Base-by-base conservation (phyloP, 2,113 vertebrate species). In the Brachyistius frenatus region DNA sequence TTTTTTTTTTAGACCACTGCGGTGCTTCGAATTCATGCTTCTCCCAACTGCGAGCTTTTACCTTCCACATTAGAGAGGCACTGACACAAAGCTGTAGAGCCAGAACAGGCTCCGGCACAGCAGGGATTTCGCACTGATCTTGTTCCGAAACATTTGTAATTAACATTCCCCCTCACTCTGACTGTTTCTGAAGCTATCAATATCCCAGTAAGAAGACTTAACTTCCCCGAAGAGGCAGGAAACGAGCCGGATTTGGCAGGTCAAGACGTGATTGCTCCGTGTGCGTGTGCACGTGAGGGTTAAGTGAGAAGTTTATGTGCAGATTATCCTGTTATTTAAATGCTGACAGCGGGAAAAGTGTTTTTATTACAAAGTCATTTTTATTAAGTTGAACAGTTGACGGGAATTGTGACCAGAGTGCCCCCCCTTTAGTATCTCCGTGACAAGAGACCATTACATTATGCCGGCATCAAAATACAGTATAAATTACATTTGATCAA, bases 71-170 rank as follows among this genome's bases (percentile, higher is more conserved):
- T 54, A 54, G 41, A 67, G 66, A 68, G 73, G 60, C 58, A 15
- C 55, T 33, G 73, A 73, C 85, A 86, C 83, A 82, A 80, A 84
- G 75, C 72, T 6, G 68, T 47, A 49, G 76, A 85, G 90, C 78
- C 74, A 60, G 76, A 72, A 76, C 76, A 86, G 81, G 83, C 83
- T 83, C 63, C 61, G 11, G 85, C 83, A 76, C 81, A 85, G 89
- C 86, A 53, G 86, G 75, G 88, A 86, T 83, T 89, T 83, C 81
- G 86, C 88, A 90, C 83, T 66, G 86, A 90, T 90, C 84, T 88
- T 73, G 73, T 83, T 86, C 83, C n/a, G 68, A 88, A 91, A 90
- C 83, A 88, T 89, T 90, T 91, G 86, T 88, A 90, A 89, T 92
- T 92, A 92, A 91, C 89, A 86, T 80, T 35, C 79, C 54, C 81